These are phyloP conservation scores for Zele albiditarsus DNA, from an alignment of 2,888 invertebrate species.

Conservation along the genomic window DNA sequence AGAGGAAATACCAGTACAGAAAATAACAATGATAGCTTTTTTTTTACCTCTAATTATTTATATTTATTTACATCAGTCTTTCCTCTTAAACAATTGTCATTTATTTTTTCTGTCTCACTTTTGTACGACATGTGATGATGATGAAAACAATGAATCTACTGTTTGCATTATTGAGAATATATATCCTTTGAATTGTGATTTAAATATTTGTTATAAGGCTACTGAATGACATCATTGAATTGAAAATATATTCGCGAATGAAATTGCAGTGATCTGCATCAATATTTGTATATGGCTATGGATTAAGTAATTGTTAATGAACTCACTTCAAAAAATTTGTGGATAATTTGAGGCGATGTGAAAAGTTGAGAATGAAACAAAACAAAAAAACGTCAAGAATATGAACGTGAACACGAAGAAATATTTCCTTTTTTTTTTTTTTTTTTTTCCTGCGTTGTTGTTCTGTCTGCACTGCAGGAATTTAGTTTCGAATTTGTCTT, in stretches of 20 bases:
- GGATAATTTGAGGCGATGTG: neutral
- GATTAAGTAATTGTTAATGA: neutral
- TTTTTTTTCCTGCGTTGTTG: neutral
- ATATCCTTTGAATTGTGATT: neutral
- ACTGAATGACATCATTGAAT: no score
- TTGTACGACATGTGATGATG: neutral
- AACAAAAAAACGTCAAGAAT: conserved; percentile 1
- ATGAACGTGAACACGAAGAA: neutral
- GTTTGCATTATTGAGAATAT: neutral
- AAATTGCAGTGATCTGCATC: no score
- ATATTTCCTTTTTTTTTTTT: neutral
- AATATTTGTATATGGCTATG: no score
- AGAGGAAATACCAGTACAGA: no score
- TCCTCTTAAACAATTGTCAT: neutral
- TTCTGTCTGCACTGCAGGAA: neutral
- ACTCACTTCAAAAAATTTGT: neutral
- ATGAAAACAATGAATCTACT: neutral
- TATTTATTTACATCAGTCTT: no score
- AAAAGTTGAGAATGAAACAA: neutral
- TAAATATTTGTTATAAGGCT: neutral
- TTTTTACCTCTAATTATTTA: no score
- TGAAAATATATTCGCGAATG: no score
- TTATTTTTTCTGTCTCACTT: neutral
- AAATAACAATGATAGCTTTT: no score
- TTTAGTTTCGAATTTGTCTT: neutral